Evolutionary conservation across 2,797 vertebrate genomes (phyloP).

Genomic region (Heliangelus exortis): DNA sequence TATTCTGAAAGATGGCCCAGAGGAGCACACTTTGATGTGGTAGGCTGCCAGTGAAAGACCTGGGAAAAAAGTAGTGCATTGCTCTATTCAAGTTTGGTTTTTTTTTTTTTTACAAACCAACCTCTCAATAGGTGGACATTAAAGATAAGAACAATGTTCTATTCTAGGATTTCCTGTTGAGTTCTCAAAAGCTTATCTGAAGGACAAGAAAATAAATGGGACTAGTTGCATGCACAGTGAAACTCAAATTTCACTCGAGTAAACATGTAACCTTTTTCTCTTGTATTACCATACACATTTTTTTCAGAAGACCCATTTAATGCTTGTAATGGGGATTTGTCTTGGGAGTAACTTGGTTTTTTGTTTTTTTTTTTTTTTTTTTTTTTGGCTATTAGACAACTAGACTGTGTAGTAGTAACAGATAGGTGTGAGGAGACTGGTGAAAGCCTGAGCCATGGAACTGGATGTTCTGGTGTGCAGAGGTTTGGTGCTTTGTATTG

Average conservation of each 20-base stretch:
- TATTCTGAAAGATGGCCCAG: not conserved
- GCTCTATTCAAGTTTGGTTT: not conserved
- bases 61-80: not conserved
- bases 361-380: no score
- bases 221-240: not conserved
- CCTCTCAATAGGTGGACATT: not conserved
- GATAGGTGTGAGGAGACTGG: not conserved
- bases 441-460: not conserved
- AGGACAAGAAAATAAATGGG: not conserved
- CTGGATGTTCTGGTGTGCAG: not conserved
- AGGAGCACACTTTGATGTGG: not conserved
- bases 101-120: not conserved
- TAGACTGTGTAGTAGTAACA: not conserved
- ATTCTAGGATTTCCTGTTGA: conserved; percentile 26
- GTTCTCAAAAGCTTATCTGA: not conserved
- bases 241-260: not conserved
- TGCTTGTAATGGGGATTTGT: not conserved
- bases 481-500: not conserved
- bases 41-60: not conserved
- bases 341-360: no score
- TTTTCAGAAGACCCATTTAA: conserved; percentile 34
- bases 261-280: not conserved
- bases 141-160: conserved; percentile 6
- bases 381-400: not conserved
- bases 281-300: not conserved